Conservation (phyloP, 1,140 invertebrate species). For the Trissolcus basalis region DNA sequence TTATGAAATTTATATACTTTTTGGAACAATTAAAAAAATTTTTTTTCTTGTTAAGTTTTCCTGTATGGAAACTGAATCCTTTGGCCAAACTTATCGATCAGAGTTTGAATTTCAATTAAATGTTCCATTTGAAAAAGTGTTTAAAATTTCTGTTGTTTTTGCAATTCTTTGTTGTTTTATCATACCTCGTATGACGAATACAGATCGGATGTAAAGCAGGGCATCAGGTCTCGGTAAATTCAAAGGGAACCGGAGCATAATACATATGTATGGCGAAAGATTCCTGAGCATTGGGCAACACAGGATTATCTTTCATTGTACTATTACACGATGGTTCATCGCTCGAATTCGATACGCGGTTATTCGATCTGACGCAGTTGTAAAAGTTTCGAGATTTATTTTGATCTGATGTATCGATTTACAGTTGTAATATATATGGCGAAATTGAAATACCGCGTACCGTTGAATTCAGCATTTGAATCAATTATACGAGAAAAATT, state of each 20-base stretch:
- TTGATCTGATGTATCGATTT: conserved; percentile 54
- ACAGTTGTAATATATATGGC: conserved; percentile 46
- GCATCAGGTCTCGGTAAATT: conserved; percentile 18
- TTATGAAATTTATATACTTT: too few species aligned
- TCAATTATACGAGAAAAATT: conserved; percentile 46
- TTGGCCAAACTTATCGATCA: too few species aligned
- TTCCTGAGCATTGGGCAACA: conserved; percentile 53
- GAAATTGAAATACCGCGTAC: conserved; percentile 44
- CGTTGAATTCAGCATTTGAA: conserved; percentile 46
- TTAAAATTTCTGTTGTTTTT: too few species aligned
- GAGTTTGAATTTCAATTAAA: too few species aligned
- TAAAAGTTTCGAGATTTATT: conserved; percentile 58
- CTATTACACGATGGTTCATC: conserved; percentile 58
- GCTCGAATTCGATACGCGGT: conserved; percentile 50
- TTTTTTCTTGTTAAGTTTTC: too few species aligned
- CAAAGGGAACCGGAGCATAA: conserved; percentile 37
- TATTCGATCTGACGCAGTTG: conserved; percentile 50
- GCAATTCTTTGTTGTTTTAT: too few species aligned
- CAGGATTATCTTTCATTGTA: conserved; percentile 57
- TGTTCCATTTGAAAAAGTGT: too few species aligned
- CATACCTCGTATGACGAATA: too few species aligned
- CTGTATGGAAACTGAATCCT: too few species aligned
- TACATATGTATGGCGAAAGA: conserved; percentile 49
- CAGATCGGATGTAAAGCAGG: conserved; percentile 10
- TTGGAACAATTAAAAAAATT: too few species aligned